A percentile compares a stretch with the other conserved stretches of the same genome.
Conservation (phyloP, 2,797 vertebrate genomes). For the Channa striata region DNA sequence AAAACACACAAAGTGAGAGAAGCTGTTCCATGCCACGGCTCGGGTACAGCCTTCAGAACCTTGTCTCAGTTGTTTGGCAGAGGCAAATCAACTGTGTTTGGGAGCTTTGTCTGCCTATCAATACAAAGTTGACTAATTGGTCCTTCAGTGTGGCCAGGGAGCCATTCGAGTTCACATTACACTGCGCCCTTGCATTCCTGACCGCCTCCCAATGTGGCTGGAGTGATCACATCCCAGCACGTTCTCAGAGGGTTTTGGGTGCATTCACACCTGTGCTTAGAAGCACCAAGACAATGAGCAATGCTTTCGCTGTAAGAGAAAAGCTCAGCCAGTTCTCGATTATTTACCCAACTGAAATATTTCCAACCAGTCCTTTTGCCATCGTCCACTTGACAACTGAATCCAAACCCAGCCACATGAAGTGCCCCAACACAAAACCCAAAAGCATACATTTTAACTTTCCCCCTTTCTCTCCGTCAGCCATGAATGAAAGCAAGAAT, state of each 20-base stretch:
- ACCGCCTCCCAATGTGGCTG: slow-evolving; percentile 37
- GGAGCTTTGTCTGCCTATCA: slow-evolving; percentile 48
- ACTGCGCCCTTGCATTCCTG: slow-evolving; percentile 60
- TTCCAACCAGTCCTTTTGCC: slow-evolving; percentile 36
- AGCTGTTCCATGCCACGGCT: slow-evolving; percentile 21
- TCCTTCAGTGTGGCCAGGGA: slow-evolving; percentile 47
- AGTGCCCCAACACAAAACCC: slow-evolving; percentile 57
- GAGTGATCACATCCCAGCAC: slow-evolving; percentile 28
- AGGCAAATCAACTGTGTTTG: slow-evolving; percentile 50
- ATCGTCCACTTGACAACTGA: slow-evolving; percentile 64
- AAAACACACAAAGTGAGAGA: neutral
- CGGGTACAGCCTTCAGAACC: slow-evolving; percentile 26
- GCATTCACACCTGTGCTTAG: slow-evolving; percentile 46
- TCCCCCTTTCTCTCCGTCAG: slow-evolving; percentile 50
- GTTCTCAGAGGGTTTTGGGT: neutral
- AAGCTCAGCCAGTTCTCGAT: neutral
- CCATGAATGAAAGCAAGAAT: slow-evolving; percentile 85
- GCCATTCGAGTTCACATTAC: slow-evolving; percentile 61
- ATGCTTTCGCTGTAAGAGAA: neutral
- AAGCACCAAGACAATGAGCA: slow-evolving; percentile 14
- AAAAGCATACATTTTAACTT: slow-evolving; percentile 76
- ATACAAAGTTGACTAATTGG: slow-evolving; percentile 66
- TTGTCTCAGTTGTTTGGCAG: slow-evolving; percentile 31
- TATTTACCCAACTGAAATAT: slow-evolving; percentile 58
- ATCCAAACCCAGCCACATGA: slow-evolving; percentile 50